A percentile compares a stretch with the other conserved stretches of the same genome.
Conservation (phyloP, 2,797 vertebrate genomes). For the Cryptoblepharus egeriae region DNA sequence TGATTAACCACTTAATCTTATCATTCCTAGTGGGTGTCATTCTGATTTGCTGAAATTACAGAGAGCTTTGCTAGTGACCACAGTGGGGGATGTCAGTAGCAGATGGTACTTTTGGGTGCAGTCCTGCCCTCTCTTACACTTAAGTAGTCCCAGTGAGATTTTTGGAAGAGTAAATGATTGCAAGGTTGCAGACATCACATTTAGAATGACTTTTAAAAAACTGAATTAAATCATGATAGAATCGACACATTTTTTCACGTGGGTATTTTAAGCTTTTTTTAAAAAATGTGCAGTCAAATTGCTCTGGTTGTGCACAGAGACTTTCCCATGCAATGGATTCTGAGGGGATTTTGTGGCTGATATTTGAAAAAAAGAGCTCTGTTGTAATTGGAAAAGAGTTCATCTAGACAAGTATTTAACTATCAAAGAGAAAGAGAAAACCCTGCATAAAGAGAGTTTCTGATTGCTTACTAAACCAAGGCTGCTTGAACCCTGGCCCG, state of each 20-base stretch:
- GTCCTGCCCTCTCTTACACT: not conserved
- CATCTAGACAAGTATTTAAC: not conserved
- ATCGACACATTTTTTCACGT: conserved; percentile 1
- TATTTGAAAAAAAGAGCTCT: not conserved
- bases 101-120: not conserved
- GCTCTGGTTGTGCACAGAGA: not conserved
- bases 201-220: not conserved
- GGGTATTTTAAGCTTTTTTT: no score
- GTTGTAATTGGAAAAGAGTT: not conserved
- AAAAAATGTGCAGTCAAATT: no score
- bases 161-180: not conserved
- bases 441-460: not conserved
- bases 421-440: not conserved
- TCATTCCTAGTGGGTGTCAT: not conserved
- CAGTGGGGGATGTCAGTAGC: not conserved
- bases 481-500: no score
- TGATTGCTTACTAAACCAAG: not conserved
- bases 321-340: not conserved
- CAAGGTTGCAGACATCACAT: not conserved
- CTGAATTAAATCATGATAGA: not conserved
- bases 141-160: not conserved
- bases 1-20: conserved; percentile 5
- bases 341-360: not conserved
- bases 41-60: not conserved
- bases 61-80: not conserved